Percentiles rank a stretch among this genome's conserved stretches.
Conservation (phyloP, 2,888 invertebrate species). For the Nymphalis urticae region DNA sequence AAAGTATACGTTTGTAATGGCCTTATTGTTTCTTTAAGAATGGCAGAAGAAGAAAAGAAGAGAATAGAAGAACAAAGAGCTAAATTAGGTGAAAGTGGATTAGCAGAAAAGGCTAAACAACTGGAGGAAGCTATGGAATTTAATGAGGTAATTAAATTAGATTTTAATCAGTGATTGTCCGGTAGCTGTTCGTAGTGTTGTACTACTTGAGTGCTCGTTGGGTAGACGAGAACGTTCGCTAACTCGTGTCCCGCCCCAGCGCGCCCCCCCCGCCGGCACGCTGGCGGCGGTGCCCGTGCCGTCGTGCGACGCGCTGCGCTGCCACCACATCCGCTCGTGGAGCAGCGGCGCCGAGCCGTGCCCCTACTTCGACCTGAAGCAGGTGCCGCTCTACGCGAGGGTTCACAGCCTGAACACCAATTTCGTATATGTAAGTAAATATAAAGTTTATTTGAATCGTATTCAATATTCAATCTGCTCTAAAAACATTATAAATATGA, state of each 20-base stretch:
- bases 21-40: constrained; percentile 56
- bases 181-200: no score
- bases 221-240: not conserved
- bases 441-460: no score
- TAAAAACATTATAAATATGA: no score
- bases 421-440: constrained; percentile 87
- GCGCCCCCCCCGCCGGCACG: constrained; percentile 86
- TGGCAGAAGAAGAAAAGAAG: constrained; percentile 87
- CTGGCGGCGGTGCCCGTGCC: constrained; percentile 89
- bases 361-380: constrained; percentile 81
- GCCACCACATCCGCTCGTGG: constrained; percentile 82
- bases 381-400: constrained; percentile 88
- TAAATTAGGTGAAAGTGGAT: constrained; percentile 85
- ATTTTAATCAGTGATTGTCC: no score
- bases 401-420: constrained; percentile 90
- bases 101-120: constrained; percentile 82
- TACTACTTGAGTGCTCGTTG: no score
- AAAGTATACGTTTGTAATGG: not conserved
- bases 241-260: constrained; percentile 57
- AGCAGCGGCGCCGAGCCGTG: constrained; percentile 54
- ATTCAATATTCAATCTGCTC: no score
- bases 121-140: constrained; percentile 86
- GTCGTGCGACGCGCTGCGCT: constrained; percentile 86
- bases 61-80: constrained; percentile 85
- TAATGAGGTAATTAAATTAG: constrained; percentile 79